Base-by-base conservation (phyloP, 2,797 vertebrate genomes). In the Acomys russatus region DNA sequence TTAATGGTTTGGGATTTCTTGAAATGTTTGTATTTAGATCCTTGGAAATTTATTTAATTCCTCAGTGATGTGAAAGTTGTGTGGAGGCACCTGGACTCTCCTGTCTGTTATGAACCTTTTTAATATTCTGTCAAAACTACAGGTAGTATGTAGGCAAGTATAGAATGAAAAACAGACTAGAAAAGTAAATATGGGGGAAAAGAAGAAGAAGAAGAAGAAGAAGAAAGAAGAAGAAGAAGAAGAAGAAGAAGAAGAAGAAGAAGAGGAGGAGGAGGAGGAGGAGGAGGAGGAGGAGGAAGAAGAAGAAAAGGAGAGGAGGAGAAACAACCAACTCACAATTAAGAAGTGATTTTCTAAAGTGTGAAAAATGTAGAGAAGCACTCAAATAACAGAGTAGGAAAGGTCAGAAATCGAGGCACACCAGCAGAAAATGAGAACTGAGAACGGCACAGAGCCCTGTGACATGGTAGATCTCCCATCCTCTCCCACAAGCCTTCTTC, bases 1-100 rank as follows among this genome's bases (percentile, higher is more conserved):
- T 90, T 92, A 89, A 92, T 17, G 4, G 51, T 79, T 88, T 86
- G 35, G 88, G 74, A 49, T 70, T n/a, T 88, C 71, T 88, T 33
- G 66, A 51, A 66, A 59, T 78, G 54, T 54, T 12, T 61, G 18
- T 1, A 3, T 90, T 49, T 56, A 87, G 51, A 73, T 61, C 17
- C 20, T 86, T 78, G 64, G 35, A 59, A 70, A 90, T 95, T 79
- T 49, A 70, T 25, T 68, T 68, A 54, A 80, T 89, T 95, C 10
- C 76, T 22, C 20, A 63, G 71, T 63, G 80, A 56, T 33, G 3
- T 14, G 85, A 35, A 4, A 63, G 76, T 54, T 76, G 33, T 84
- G 18, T 59, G 20, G 35, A 23, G 33, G 23, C 70, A 9, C 35
- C 38, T 80, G 74, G 6, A 4, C 38, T 85, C 17, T 88, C 28